Evolutionary conservation across 2,113 vertebrate genomes (phyloP).

Genomic region (Varanus komodoensis): DNA sequence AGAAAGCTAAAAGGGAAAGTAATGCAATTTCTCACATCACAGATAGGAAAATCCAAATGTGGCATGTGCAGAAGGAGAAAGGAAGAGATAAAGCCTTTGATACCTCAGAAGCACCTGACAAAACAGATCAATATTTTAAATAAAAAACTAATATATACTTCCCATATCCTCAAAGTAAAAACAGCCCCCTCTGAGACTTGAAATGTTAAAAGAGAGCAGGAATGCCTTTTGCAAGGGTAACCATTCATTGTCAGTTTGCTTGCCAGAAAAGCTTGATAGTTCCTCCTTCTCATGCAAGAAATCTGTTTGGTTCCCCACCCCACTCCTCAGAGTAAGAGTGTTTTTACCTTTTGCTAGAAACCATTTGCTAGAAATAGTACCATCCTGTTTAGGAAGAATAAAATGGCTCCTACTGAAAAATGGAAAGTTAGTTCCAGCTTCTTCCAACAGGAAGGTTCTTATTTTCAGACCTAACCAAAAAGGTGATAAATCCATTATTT

Average conservation of each 20-base stretch:
- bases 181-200: neutral
- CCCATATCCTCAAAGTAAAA: neutral
- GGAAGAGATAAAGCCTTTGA: neutral
- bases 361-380: constrained; percentile 9
- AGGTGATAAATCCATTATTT: neutral
- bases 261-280: neutral
- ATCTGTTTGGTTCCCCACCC: neutral
- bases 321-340: neutral
- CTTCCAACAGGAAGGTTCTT: neutral
- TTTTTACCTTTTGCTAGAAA: neutral
- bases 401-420: neutral
- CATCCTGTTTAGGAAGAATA: neutral
- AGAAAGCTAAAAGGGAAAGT: too few relatives aligned
- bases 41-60: neutral
- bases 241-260: neutral
- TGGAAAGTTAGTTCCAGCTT: neutral
- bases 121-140: neutral
- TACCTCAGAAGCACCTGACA: neutral
- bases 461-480: neutral
- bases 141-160: neutral
- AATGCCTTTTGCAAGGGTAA: neutral
- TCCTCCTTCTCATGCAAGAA: neutral
- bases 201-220: neutral
- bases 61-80: neutral
- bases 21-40: neutral